phyloP scores from a whole-genome alignment of 2,797 vertebrate species.

The Triplophysa bombifrons region DNA sequence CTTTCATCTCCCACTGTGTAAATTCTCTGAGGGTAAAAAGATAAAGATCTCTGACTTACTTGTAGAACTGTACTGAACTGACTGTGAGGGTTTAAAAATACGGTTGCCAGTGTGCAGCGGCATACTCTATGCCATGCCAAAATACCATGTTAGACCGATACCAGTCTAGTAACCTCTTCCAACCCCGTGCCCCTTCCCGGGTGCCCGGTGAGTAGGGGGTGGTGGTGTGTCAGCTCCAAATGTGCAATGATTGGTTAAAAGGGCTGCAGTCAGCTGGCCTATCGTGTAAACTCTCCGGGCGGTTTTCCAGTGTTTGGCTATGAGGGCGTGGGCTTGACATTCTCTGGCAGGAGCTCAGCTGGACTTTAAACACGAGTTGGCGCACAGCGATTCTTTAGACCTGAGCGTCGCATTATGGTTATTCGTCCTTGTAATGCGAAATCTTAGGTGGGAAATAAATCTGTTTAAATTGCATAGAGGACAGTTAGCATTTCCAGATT shows the following conservation, averaged over 20 bases:
- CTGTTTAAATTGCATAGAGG: not conserved
- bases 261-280: constrained; percentile 37
- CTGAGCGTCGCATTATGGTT: constrained; percentile 19
- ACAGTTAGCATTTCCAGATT: not conserved
- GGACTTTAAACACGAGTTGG: constrained; percentile 43
- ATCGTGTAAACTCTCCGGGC: constrained; percentile 55
- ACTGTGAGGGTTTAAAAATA: not conserved
- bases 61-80: too few species aligned
- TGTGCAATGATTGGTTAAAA: constrained; percentile 52
- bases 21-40: too few species aligned
- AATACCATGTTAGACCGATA: constrained; percentile 40
- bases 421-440: not conserved
- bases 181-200: constrained; percentile 14
- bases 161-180: constrained; percentile 18
- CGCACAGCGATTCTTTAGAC: constrained; percentile 21
- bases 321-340: constrained; percentile 48
- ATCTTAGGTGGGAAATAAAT: constrained; percentile 9
- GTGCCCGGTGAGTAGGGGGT: constrained; percentile 30
- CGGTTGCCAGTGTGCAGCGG: not conserved
- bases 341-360: constrained; percentile 51
- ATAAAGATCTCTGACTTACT: too few species aligned
- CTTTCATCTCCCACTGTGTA: too few species aligned
- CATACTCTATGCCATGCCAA: constrained; percentile 23
- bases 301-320: constrained; percentile 41
- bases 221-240: constrained; percentile 52